Percentiles rank a stretch among this genome's conserved stretches.
These are phyloP conservation scores for Brachirus orientalis DNA, from an alignment of 2,113 vertebrate species.

Conservation along the genomic window DNA sequence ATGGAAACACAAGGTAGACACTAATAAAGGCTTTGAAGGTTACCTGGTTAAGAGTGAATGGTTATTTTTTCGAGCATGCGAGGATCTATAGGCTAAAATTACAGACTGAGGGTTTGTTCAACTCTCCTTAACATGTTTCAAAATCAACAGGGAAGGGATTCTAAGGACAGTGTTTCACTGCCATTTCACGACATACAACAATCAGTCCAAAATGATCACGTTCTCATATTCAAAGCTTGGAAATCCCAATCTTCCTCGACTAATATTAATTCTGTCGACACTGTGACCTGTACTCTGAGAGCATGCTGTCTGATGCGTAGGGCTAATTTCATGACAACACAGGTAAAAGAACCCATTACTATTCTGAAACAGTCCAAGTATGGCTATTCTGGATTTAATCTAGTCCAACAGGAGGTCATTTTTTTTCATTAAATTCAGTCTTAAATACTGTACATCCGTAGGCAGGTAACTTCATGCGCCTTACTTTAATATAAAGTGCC, in stretches of 20 bases:
- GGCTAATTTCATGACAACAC: constrained; percentile 75
- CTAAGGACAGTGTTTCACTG: too few species aligned
- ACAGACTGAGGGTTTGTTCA: constrained; percentile 35
- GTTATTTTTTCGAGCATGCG: constrained; percentile 20
- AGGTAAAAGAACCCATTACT: constrained; percentile 69
- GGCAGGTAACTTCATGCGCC: constrained; percentile 14
- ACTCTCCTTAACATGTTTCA: constrained; percentile 13
- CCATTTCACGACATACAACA: constrained; percentile 43
- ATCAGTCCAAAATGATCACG: constrained; percentile 51
- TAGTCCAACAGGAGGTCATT: constrained; percentile 59
- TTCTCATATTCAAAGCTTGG: constrained; percentile 40
- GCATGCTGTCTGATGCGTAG: constrained; percentile 54
- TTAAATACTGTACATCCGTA: constrained; percentile 29
- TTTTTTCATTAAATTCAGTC: constrained; percentile 40
- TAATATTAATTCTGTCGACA: constrained; percentile 58
- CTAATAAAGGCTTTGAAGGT: constrained; percentile 51
- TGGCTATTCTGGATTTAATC: constrained; percentile 63
- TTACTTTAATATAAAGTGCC: neutral
- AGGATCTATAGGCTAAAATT: constrained; percentile 11
- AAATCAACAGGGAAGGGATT: constrained; percentile 24
- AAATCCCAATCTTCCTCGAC: constrained; percentile 42
- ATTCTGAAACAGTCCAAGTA: constrained; percentile 52
- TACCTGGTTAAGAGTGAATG: constrained; percentile 7
- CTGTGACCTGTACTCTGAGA: constrained; percentile 54
- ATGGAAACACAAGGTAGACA: too few species aligned